Conservation (phyloP, 2,888 invertebrate genomes). For the Operophtera brumata region DNA sequence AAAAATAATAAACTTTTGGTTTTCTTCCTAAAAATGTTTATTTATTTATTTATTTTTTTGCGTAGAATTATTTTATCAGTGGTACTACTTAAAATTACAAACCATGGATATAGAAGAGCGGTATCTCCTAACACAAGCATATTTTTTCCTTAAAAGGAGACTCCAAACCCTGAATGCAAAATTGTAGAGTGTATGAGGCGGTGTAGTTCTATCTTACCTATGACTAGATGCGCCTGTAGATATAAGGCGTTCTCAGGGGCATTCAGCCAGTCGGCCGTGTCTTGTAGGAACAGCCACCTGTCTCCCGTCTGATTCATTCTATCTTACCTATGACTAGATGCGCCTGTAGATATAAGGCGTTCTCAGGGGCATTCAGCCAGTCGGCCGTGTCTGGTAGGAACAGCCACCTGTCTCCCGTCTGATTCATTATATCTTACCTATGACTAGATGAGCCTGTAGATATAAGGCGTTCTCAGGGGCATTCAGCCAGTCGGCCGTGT, state of each 20-base stretch:
- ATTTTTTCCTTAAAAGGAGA: no score
- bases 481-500: constrained; percentile 86
- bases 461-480: constrained; percentile 76
- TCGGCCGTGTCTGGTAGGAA: constrained; percentile 88
- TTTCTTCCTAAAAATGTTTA: no score
- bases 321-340: constrained; percentile 58
- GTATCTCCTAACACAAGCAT: no score
- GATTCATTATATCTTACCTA: constrained; percentile 57
- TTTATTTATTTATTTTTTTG: no score
- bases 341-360: constrained; percentile 72
- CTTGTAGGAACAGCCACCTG: constrained; percentile 89
- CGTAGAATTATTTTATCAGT: no score
- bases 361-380: constrained; percentile 82
- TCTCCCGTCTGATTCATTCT: no score
- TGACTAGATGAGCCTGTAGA: constrained; percentile 64
- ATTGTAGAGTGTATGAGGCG: no score
- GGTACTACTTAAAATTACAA: no score
- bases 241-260: constrained; percentile 76
- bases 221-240: constrained; percentile 64
- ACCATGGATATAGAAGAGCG: no score
- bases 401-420: constrained; percentile 93
- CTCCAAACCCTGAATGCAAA: no score
- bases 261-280: constrained; percentile 86
- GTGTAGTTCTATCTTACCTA: constrained; percentile 50
- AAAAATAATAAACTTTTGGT: no score